Base-by-base conservation (phyloP, 1,140 invertebrate species). In the Hormaphis cornu region DNA sequence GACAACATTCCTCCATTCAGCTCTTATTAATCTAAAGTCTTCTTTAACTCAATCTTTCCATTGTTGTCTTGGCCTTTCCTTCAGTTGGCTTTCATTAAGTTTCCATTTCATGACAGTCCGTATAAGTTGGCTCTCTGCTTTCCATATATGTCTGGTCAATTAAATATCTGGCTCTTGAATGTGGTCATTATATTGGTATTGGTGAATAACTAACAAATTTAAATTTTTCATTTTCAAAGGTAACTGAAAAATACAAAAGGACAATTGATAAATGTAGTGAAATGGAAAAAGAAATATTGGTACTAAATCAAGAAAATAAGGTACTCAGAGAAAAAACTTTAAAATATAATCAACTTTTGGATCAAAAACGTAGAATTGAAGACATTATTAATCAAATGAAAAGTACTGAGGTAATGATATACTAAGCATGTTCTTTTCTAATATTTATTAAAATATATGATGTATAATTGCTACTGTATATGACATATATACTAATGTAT, bases 361-460 rank as follows among this genome's bases (percentile, higher is more conserved):
- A 66, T 50, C 61, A 66, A 50, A 66, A 66, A 8, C 61, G 44
- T 18, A 66, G 61, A 50, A 66, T 66, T 66, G 61, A 66, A 66
- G 61, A 66, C 2, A 66, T 66, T 16, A 44, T 66, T 4, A 20
- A 66, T 50, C 26, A 66, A 33, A 50, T 66, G 61, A 66, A 66
- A 18, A 50, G 7, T 50, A 35, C 28, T 16, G 61, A 66, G 61
- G 61, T 66, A 35, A 18, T 18, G n/a, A 33, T 1, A 24, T 37
- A 42, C n/a, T n/a, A n/a, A n/a, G n/a, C n/a, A n/a, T n/a, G n/a
- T n/a, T n/a, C n/a, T 37, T 22, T 22, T 16, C 16, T 16, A 7
- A 24, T 33, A 33, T 3, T 18, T 30, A 3, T 5, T 50, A 50
- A 4, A 24, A 50, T 30, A 30, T 33, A 18, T 20, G 20, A 35